Conservation (phyloP, 2,797 vertebrate genomes). For the Myotis daubentonii region DNA sequence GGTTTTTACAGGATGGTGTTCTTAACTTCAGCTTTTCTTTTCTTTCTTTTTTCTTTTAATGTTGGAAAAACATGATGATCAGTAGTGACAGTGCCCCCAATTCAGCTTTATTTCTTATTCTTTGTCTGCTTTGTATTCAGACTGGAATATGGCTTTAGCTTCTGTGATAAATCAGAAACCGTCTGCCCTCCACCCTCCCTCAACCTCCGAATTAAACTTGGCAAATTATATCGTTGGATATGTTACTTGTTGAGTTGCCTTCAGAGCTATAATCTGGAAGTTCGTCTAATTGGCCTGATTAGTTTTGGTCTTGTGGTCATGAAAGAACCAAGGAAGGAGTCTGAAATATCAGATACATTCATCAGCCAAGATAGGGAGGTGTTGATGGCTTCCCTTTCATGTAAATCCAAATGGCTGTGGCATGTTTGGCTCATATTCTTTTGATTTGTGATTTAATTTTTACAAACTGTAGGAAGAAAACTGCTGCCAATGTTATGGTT, state of each 20-base stretch:
- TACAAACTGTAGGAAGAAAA: conserved; percentile 79
- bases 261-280: conserved; percentile 80
- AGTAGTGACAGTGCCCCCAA: neutral
- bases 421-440: conserved; percentile 79
- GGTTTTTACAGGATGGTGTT: neutral
- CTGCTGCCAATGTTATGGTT: conserved; percentile 79
- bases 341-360: conserved; percentile 77
- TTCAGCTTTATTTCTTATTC: conserved; percentile 40
- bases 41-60: neutral
- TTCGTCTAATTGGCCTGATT: conserved; percentile 83
- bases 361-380: conserved; percentile 78
- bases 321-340: conserved; percentile 77
- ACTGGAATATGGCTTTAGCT: conserved; percentile 46
- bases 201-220: conserved; percentile 73
- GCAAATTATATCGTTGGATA: conserved; percentile 77
- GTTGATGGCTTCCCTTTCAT: conserved; percentile 80
- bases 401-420: conserved; percentile 79
- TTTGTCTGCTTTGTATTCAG: conserved; percentile 57
- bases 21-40: conserved; percentile 10
- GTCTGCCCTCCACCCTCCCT: neutral
- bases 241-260: conserved; percentile 81
- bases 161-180: conserved; percentile 67
- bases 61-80: neutral
- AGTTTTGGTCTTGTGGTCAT: conserved; percentile 81
- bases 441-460: conserved; percentile 82